Evolutionary conservation across 1,140 invertebrate genomes (phyloP).

Genomic region (Heliconius congener): DNA sequence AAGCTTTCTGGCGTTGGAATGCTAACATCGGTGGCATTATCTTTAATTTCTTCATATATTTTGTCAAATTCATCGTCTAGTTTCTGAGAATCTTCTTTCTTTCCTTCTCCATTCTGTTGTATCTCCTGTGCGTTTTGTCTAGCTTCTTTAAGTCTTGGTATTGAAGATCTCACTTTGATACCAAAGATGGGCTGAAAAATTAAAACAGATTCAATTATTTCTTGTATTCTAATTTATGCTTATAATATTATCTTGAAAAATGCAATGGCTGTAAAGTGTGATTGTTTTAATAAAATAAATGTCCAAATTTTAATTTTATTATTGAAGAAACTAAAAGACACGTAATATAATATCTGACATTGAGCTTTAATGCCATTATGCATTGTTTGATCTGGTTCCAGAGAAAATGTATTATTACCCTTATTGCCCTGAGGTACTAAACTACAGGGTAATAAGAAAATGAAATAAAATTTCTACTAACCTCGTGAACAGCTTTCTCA

Average conservation of each 20-base stretch:
- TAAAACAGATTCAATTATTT: neutral
- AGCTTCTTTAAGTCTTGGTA: slow-evolving; percentile 54
- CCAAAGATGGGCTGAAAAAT: slow-evolving; percentile 27
- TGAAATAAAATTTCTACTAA: slow-evolving; percentile 17
- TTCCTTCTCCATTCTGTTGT: slow-evolving; percentile 14
- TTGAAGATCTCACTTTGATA: slow-evolving; percentile 47
- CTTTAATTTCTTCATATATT: slow-evolving; percentile 63
- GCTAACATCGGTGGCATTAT: slow-evolving; percentile 18
- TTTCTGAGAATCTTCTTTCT: slow-evolving; percentile 26
- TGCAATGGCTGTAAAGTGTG: too few species aligned
- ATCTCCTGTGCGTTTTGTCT: slow-evolving; percentile 26
- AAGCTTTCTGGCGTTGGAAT: slow-evolving; percentile 35
- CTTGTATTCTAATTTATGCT: too few species aligned
- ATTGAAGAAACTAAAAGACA: too few species aligned
- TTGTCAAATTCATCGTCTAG: slow-evolving; percentile 70
- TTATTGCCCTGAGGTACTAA: too few species aligned
- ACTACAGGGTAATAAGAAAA: too few species aligned
- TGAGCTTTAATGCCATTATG: too few species aligned
- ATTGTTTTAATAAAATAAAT: too few species aligned
- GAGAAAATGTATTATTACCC: too few species aligned
- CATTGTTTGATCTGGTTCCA: too few species aligned
- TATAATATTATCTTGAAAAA: too few species aligned
- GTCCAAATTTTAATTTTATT: too few species aligned
- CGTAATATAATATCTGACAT: too few species aligned
- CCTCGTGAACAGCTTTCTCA: slow-evolving; percentile 38